Conservation (phyloP, 2,888 invertebrate species). For the Dryomyza anilis region DNA sequence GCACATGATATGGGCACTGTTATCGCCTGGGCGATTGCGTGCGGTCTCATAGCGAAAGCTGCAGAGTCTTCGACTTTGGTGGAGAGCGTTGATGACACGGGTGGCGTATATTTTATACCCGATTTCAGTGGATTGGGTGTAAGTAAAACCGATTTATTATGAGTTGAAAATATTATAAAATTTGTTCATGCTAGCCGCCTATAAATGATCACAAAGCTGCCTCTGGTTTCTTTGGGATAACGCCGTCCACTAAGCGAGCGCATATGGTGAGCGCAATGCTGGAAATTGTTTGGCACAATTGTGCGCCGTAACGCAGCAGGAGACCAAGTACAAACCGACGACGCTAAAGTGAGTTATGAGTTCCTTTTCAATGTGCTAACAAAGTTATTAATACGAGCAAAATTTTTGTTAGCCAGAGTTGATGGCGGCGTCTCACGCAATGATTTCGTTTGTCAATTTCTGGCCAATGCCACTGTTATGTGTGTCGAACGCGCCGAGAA, state of each 20-base stretch:
- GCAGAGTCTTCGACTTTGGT: constrained; percentile 73
- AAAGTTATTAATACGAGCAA: not conserved
- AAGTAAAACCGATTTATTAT: constrained; percentile 48
- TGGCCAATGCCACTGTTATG: constrained; percentile 81
- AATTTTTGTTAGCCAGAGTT: no score
- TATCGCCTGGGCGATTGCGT: constrained; percentile 80
- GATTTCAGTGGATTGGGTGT: constrained; percentile 89
- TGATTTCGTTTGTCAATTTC: constrained; percentile 86
- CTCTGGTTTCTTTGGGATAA: constrained; percentile 75
- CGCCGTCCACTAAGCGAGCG: constrained; percentile 74
- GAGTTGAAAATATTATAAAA: not conserved
- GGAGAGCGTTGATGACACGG: constrained; percentile 69
- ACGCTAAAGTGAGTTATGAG: constrained; percentile 66
- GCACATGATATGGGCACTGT: constrained; percentile 88
- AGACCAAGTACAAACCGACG: constrained; percentile 68
- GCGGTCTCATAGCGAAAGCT: constrained; percentile 71
- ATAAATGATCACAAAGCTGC: constrained; percentile 85
- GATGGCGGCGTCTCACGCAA: constrained; percentile 97
- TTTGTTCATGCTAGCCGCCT: constrained; percentile 75
- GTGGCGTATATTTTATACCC: constrained; percentile 85
- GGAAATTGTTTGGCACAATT: constrained; percentile 81
- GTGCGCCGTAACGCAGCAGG: constrained; percentile 72
- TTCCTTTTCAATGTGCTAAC: no score
- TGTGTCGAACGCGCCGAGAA: constrained; percentile 75
- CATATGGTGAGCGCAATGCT: constrained; percentile 83